Evolutionary conservation across 2,888 invertebrate genomes (phyloP).

Genomic region (Rugalucina vietnamica): DNA sequence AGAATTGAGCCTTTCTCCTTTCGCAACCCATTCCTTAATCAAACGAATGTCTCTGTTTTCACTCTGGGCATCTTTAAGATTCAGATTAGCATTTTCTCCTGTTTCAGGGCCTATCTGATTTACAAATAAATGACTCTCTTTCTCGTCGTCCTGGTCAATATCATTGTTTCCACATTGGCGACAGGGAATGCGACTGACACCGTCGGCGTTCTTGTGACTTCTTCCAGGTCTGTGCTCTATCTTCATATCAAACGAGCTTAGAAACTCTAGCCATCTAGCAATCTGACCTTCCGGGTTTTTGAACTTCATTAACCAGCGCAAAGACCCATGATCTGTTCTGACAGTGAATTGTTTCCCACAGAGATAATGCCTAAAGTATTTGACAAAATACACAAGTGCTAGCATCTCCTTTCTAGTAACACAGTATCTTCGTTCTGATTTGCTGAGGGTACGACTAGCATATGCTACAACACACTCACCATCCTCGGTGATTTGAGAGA

Average conservation of each 20-base stretch:
- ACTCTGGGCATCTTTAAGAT: not conserved
- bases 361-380: slow-evolving; percentile 54
- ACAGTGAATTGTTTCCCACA: slow-evolving; percentile 39
- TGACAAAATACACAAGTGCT: not conserved
- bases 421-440: slow-evolving; percentile 19
- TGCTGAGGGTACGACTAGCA: not conserved
- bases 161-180: not conserved
- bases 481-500: slow-evolving; percentile 1
- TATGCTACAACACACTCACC: slow-evolving; percentile 12
- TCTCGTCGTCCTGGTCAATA: no score
- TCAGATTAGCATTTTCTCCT: not conserved
- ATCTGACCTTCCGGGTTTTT: slow-evolving; percentile 19
- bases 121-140: not conserved
- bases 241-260: slow-evolving; percentile 38
- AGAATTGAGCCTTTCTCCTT: not conserved
- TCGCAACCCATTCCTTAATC: not conserved
- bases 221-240: slow-evolving; percentile 47
- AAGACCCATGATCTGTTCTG: slow-evolving; percentile 52
- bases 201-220: slow-evolving; percentile 49
- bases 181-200: slow-evolving; percentile 39
- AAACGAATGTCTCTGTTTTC: not conserved
- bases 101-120: not conserved
- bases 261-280: slow-evolving; percentile 42
- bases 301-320: slow-evolving; percentile 48
- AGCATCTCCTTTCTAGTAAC: slow-evolving; percentile 47